A percentile compares a stretch with the other conserved stretches of the same genome.
phyloP scores from a whole-genome alignment of 2,113 vertebrate genomes.

The Copsychus sechellarum region DNA sequence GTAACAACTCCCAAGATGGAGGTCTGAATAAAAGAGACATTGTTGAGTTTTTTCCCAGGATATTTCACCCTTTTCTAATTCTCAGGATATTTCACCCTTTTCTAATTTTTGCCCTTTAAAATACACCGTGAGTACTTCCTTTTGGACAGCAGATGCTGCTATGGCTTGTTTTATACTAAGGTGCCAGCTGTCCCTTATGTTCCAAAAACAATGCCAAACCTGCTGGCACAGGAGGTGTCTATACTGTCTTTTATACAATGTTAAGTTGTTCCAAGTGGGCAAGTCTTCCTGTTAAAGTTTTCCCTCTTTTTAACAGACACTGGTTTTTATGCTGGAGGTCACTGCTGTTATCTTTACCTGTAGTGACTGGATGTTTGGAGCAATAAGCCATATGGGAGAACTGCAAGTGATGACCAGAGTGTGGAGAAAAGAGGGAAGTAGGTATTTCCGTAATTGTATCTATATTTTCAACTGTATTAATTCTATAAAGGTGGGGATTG shows the following conservation, averaged over 20 bases:
- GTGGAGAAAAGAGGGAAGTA: neutral
- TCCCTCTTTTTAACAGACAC: neutral
- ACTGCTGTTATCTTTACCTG: neutral
- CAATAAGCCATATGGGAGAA: neutral
- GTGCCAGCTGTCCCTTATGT: slow-evolving; percentile 40
- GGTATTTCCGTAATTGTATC: neutral
- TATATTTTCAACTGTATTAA: neutral
- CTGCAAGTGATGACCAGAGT: neutral
- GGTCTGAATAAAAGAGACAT: neutral
- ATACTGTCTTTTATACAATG: neutral
- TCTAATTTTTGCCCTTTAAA: neutral
- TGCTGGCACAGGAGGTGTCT: neutral
- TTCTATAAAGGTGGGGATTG: neutral
- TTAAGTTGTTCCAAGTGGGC: neutral
- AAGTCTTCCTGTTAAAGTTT: neutral
- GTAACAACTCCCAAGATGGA: neutral
- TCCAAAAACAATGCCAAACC: slow-evolving; percentile 18
- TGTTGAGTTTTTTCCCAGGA: neutral
- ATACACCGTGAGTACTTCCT: neutral
- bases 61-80: neutral
- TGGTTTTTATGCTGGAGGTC: neutral
- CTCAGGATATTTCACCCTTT: neutral
- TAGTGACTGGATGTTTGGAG: neutral
- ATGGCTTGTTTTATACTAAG: neutral
- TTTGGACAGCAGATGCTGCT: slow-evolving; percentile 6